Conservation (phyloP, 2,113 vertebrate genomes). For the Corvus cornix region DNA sequence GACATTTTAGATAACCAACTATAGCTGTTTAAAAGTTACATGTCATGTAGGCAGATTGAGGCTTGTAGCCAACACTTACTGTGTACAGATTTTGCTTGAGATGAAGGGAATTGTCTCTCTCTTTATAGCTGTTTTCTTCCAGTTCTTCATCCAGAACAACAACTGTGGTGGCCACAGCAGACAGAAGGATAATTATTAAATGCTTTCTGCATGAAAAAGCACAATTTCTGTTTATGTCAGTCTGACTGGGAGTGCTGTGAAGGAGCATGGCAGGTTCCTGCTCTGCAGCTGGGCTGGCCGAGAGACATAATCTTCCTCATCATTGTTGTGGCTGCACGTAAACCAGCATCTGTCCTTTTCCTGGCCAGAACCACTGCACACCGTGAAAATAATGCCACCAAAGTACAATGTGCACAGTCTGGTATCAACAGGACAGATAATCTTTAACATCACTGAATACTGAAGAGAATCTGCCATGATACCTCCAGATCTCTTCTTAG, state of each 20-base stretch:
- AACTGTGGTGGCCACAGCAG: background rate
- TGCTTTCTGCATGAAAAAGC: background rate
- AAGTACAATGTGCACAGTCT: background rate
- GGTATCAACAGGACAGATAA: background rate
- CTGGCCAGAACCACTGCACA: background rate
- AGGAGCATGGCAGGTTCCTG: background rate
- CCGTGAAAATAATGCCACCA: background rate
- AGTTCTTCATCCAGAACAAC: background rate
- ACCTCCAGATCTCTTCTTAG: background rate
- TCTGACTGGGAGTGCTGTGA: background rate
- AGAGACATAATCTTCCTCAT: background rate
- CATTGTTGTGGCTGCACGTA: accelerated
- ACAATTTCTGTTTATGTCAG: background rate
- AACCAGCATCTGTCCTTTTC: background rate
- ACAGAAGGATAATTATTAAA: background rate
- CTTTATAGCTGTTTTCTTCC: background rate
- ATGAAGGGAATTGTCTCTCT: background rate
- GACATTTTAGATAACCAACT: background rate
- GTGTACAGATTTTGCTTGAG: background rate
- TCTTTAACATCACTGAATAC: background rate
- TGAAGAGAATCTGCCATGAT: background rate
- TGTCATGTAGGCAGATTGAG: background rate
- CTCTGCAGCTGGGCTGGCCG: background rate
- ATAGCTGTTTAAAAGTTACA: background rate
- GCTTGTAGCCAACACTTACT: background rate